phyloP scores from a whole-genome alignment of 92 coral and sea anemone genomes.

The Porites lobata region DNA sequence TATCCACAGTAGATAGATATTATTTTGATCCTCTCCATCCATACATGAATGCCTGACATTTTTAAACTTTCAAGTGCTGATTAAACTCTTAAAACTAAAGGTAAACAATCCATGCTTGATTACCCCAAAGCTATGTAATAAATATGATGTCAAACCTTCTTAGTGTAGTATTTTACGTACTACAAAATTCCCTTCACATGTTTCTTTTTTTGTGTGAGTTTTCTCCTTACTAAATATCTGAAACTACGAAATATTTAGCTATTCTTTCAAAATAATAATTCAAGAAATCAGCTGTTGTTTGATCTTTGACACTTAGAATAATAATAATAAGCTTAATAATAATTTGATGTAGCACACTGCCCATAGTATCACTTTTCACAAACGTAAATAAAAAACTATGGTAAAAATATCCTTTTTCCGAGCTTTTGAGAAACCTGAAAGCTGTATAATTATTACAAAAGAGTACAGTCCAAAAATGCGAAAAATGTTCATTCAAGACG shows the following conservation, averaged over 20 bases:
- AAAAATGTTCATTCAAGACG: too few species aligned
- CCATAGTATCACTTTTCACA: too few species aligned
- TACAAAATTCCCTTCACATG: too few species aligned
- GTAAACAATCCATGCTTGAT: neutral
- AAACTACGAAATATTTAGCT: neutral
- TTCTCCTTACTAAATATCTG: neutral
- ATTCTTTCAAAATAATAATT: too few species aligned
- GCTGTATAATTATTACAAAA: neutral
- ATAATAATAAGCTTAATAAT: too few species aligned
- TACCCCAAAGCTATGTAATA: neutral
- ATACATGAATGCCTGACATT: neutral
- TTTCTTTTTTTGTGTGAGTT: neutral
- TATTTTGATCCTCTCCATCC: neutral
- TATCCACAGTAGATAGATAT: neutral
- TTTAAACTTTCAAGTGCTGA: neutral
- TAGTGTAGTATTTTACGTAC: neutral
- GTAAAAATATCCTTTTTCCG: neutral
- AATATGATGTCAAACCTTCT: neutral
- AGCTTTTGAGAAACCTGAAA: neutral
- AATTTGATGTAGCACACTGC: neutral
- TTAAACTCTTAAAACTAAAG: neutral
- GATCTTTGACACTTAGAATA: neutral
- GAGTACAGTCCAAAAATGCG: neutral
- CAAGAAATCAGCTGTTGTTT: too few species aligned
- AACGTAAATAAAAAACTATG: neutral